Evolutionary conservation across 2,797 vertebrate species (phyloP).

Genomic region (Gallinago nigripennis): DNA sequence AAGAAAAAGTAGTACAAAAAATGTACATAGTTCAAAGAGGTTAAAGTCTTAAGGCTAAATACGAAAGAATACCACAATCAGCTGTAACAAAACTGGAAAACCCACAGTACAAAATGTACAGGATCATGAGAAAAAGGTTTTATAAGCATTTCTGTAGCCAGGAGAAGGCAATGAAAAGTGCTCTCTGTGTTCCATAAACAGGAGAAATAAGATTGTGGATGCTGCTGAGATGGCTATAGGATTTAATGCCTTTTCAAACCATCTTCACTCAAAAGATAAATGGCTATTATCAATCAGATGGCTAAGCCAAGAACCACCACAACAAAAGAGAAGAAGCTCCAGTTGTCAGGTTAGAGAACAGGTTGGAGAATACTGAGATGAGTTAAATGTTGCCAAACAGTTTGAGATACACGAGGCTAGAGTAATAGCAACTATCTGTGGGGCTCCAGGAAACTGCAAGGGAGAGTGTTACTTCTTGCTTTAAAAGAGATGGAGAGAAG

Average conservation of each 20-base stretch:
- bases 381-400: neutral
- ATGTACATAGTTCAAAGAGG: neutral
- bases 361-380: neutral
- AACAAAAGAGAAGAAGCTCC: neutral
- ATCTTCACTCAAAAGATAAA: neutral
- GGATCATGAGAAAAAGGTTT: neutral
- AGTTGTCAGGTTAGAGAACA: neutral
- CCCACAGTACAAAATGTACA: neutral
- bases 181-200: neutral
- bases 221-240: neutral
- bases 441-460: neutral
- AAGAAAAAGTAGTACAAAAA: neutral
- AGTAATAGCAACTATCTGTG: neutral
- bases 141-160: neutral
- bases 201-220: neutral
- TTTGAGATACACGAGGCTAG: neutral
- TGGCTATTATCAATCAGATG: neutral
- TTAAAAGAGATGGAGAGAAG: neutral
- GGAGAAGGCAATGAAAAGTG: conserved; percentile 16
- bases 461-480: neutral
- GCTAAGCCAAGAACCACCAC: conserved; percentile 9
- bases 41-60: neutral
- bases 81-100: neutral
- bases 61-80: neutral
- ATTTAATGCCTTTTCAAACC: conserved; percentile 10